A percentile compares a stretch with the other conserved stretches of the same genome.
Evolutionary conservation across 2,113 vertebrate genomes (phyloP).

Genomic region (Cyphomyrus discorhynchus): DNA sequence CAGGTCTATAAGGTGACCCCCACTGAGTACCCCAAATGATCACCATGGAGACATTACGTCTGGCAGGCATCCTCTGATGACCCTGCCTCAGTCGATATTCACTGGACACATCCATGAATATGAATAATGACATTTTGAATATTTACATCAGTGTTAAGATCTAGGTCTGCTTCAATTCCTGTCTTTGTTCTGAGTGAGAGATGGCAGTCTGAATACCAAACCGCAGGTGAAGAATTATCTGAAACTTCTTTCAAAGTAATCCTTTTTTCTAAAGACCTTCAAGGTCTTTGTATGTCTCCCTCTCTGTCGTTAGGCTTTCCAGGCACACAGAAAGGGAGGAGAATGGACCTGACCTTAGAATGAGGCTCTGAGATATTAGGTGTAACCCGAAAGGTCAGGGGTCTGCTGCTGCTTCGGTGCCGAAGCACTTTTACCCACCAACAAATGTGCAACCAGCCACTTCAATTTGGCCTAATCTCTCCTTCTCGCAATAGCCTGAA

Average conservation of each 20-base stretch:
- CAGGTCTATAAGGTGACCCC: neutral
- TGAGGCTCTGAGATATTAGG: neutral
- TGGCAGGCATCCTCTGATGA: neutral
- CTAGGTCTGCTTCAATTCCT: neutral
- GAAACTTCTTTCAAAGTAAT: slow-evolving; percentile 11
- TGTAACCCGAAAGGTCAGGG: slow-evolving; percentile 11
- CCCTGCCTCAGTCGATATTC: neutral
- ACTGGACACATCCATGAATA: neutral
- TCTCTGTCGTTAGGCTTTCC: neutral
- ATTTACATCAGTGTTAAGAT: slow-evolving; percentile 2
- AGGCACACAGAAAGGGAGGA: slow-evolving; percentile 3
- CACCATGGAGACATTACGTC: neutral
- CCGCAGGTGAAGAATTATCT: neutral
- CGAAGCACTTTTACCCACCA: neutral
- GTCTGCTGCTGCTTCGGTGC: neutral
- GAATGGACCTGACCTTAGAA: slow-evolving; percentile 10
- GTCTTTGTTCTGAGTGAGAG: slow-evolving; percentile 4
- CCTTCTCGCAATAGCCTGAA: neutral
- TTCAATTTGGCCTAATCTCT: neutral
- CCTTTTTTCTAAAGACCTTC: neutral
- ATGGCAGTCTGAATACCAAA: neutral
- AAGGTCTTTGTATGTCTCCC: neutral
- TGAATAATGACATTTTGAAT: neutral
- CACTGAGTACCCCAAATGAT: neutral
- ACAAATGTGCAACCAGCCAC: neutral